A percentile compares a stretch with the other conserved stretches of the same genome.
phyloP scores from a whole-genome alignment of 2,797 vertebrate species.

The Coendou prehensilis region DNA sequence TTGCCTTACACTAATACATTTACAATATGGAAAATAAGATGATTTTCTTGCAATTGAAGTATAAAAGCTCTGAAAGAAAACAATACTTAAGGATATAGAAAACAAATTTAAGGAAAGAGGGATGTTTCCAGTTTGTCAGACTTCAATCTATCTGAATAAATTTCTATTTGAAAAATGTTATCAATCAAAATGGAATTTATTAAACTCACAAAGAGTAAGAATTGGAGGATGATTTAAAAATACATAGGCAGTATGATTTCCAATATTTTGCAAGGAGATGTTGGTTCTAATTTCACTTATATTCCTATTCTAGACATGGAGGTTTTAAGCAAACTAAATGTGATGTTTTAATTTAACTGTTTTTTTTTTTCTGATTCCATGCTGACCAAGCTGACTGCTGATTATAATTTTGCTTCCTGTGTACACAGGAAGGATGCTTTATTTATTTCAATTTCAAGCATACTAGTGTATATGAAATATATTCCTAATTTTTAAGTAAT shows the following conservation, averaged over 20 bases:
- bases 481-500: constrained; percentile 33
- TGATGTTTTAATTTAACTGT: constrained; percentile 46
- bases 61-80: neutral
- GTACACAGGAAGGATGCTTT: neutral
- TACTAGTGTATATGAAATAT: constrained; percentile 3
- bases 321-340: constrained; percentile 24
- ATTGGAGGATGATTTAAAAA: constrained; percentile 20
- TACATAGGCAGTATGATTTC: neutral
- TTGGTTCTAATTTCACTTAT: neutral
- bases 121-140: neutral
- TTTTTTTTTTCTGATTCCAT: constrained; percentile 44
- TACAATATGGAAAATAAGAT: constrained; percentile 39
- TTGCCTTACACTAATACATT: neutral
- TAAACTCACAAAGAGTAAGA: neutral
- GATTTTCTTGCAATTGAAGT: constrained; percentile 11
- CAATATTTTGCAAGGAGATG: neutral
- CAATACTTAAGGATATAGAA: constrained; percentile 3
- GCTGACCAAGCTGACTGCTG: constrained; percentile 26
- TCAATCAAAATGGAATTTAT: neutral
- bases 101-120: neutral
- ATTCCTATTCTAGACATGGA: neutral
- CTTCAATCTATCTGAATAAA: neutral
- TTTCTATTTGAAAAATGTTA: neutral
- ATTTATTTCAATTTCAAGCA: constrained; percentile 5
- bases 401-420: constrained; percentile 46